Base-by-base conservation (phyloP, 1,140 invertebrate genomes). In the Trichogramma pretiosum region DNA sequence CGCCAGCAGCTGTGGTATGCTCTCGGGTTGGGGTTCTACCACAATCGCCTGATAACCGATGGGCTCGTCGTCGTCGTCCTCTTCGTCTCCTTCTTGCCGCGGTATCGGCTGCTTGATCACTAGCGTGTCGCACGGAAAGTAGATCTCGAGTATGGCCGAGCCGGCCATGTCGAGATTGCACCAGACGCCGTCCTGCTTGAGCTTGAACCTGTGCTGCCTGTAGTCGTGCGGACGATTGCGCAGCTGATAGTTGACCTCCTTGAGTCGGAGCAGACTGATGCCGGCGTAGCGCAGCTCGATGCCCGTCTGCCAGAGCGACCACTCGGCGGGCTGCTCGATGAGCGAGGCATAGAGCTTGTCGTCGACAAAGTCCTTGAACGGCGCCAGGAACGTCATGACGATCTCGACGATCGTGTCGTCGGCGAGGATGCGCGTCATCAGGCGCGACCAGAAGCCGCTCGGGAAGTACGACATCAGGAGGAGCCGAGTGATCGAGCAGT, bases 241-340 rank as follows among this genome's bases (percentile, higher is more conserved):
- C 7, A 72, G 44, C 10, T 75, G 73, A 14, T 79, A 79, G 21
- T 85, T 78, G 14, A 93, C 78, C 71, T 96, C 90, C 56, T 89
- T 84, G 54, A 96, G 74, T 24, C 84, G 75, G 48, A 95, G 77
- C n/a, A 96, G 68, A 0, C 82, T 78, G 1, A 89, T 82, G 24
- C 85, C 81, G 0, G 89, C 80, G 59, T 91, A 87, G 33, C 83
- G 79, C 2, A 98, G 72, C 57, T 93, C 87, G 50, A 97, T 74
- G 0, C 95, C 95, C 1, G 89, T 92, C 66, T 95, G 91, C 95
- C 95, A 98, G 3, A 96, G 80, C 44, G 87, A 77, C 94, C 94
- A 98, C 60, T 93, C 85, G 23, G 90, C 88, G 52, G 80, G 76
- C 26, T 79, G 74, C 44, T 86, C 83, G 17, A 86, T 56, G 2